Base-by-base conservation (phyloP, 1,140 invertebrate genomes). In the Caenorhabditis tropicalis region DNA sequence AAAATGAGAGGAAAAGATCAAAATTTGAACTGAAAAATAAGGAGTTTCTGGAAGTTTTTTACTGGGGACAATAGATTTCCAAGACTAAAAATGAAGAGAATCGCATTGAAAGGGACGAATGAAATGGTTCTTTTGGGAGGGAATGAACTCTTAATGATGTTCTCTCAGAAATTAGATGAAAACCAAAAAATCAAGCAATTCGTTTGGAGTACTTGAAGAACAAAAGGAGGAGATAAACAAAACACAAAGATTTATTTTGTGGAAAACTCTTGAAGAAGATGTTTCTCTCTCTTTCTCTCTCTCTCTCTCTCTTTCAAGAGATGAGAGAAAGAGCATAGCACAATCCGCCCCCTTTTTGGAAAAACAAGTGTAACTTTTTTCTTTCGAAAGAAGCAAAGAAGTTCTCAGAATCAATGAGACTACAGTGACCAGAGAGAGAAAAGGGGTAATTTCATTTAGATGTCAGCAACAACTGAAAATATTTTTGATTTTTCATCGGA, bases 231-330 rank as follows among this genome's bases (percentile, higher is more conserved):
- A 51, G 49, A 51, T 58, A 58, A 65, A 65, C 58, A 65, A 65
- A 65, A 65, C 58, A 65, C 58, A 65, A 65, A 65, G 58, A 65
- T 12, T 16, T 27, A 27, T 58, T 10, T 58, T 58, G 24, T n/a
- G n/a, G n/a, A n/a, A 58, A 29, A 58, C 53, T 58, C 53, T 58
- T 58, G 21, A n/a, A 21, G n/a, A 58, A 58, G 29, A 31, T 7
- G 53, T 29, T 27, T 58, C 27, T 29, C 7, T 1, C 21, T 65
- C 29, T 12, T 43, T 43, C 39, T 43, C 12, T 12, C 12, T 43
- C 39, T 43, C 12, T 12, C 12, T 43, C 39, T 6, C 39, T 43
- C 39, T 43, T 43, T 5, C 5, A 43, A 43, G 12, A 5, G 9
- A 9, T 27, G 5, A 6, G 19, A 58, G 9, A 15, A 65, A 65